A percentile compares a stretch with the other conserved stretches of the same genome.
phyloP scores from a whole-genome alignment of 2,888 invertebrate species.

The Lasioglossum malachurum region DNA sequence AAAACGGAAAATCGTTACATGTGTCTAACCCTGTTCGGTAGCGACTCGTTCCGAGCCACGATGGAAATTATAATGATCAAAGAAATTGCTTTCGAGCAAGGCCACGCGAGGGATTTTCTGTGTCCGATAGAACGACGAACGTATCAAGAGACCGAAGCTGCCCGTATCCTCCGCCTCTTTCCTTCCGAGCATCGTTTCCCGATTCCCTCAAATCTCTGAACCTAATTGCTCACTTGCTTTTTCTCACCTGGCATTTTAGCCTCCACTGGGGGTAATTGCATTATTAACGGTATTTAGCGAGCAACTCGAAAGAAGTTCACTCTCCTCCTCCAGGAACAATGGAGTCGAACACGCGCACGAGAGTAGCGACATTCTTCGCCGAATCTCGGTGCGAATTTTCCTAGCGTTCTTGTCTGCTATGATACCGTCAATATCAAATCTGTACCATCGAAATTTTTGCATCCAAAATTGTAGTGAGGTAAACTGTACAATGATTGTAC shows the following conservation, averaged over 20 bases:
- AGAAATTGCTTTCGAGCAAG: conserved; percentile 18
- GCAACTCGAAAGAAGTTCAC: conserved; percentile 18
- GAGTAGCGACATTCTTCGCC: background rate
- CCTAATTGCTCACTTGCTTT: conserved; percentile 21
- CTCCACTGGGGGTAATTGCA: conserved; percentile 24
- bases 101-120: background rate
- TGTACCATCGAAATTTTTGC: too few species aligned
- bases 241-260: conserved; percentile 10
- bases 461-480: too few species aligned
- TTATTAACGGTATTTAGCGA: conserved; percentile 40
- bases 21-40: background rate
- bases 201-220: conserved; percentile 18
- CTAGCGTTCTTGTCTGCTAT: background rate
- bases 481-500: too few species aligned
- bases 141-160: background rate
- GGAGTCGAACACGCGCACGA: background rate
- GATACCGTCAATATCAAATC: background rate
- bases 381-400: background rate
- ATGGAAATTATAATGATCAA: conserved; percentile 27
- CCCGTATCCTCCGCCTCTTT: background rate
- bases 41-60: background rate
- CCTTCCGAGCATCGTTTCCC: background rate
- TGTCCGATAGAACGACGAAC: background rate
- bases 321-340: conserved; percentile 16
- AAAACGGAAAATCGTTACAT: background rate